These are phyloP conservation scores for Onthophagus taurus DNA, from an alignment of 1,140 invertebrate species.

Conservation along the genomic window DNA sequence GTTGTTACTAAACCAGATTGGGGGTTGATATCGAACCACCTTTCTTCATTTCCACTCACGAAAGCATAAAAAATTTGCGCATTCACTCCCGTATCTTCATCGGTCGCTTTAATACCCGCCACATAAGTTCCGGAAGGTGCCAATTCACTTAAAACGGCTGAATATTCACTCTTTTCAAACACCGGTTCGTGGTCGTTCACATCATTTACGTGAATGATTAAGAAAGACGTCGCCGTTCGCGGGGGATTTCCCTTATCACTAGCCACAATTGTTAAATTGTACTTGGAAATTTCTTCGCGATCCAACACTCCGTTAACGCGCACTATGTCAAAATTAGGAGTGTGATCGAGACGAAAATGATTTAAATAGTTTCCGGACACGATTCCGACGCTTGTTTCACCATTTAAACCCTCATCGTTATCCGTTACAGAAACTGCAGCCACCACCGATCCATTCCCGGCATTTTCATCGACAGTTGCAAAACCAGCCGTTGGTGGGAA, in stretches of 20 bases:
- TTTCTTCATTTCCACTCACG: slow-evolving; percentile 74
- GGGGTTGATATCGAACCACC: slow-evolving; percentile 79
- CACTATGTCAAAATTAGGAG: slow-evolving; percentile 77
- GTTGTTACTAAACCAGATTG: slow-evolving; percentile 81
- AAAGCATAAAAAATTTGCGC: slow-evolving; percentile 82
- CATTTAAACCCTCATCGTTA: slow-evolving; percentile 81
- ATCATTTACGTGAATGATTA: slow-evolving; percentile 89
- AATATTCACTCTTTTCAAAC: slow-evolving; percentile 89
- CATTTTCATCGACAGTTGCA: slow-evolving; percentile 91
- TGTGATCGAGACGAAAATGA: slow-evolving; percentile 80
- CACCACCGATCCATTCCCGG: slow-evolving; percentile 77
- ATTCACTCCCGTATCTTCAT: slow-evolving; percentile 85
- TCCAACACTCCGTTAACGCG: slow-evolving; percentile 87
- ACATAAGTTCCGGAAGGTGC: slow-evolving; percentile 80
- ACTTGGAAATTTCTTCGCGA: slow-evolving; percentile 83
- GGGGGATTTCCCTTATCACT: slow-evolving; percentile 80
- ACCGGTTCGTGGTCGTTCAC: slow-evolving; percentile 92
- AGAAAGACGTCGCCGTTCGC: slow-evolving; percentile 70
- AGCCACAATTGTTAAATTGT: slow-evolving; percentile 86
- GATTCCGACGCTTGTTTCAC: slow-evolving; percentile 76
- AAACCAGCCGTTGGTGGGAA: slow-evolving; percentile 72
- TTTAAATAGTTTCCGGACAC: slow-evolving; percentile 80
- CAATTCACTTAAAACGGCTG: slow-evolving; percentile 75
- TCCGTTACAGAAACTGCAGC: slow-evolving; percentile 90
- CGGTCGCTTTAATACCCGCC: slow-evolving; percentile 77